phyloP scores from a whole-genome alignment of 1,140 invertebrate species.

The Acromyrmex charruanus region DNA sequence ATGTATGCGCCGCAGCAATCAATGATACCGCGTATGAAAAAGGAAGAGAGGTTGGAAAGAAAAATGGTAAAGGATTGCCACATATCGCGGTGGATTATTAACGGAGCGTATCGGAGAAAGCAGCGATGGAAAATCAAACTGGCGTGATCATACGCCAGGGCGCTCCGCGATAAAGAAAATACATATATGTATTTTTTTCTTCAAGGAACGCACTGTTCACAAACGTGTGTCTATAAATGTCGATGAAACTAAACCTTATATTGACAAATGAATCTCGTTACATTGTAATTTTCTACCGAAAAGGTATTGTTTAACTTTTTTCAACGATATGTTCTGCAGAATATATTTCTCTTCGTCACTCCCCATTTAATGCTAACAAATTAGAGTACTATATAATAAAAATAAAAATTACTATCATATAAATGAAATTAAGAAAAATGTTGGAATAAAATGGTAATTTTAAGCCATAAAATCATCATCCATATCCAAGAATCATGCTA shows the following conservation, averaged over 20 bases:
- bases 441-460: neutral
- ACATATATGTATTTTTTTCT: neutral
- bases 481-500: neutral
- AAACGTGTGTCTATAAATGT: neutral
- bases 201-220: too few relatives aligned
- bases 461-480: neutral
- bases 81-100: conserved; percentile 80
- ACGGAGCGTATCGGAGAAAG: conserved; percentile 86
- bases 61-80: conserved; percentile 68
- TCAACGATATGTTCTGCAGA: neutral
- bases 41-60: conserved; percentile 71
- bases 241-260: neutral
- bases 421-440: neutral
- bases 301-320: neutral
- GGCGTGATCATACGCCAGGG: conserved; percentile 44
- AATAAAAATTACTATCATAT: conserved; percentile 1
- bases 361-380: neutral
- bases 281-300: neutral
- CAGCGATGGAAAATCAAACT: conserved; percentile 79
- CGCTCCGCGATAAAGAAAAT: conserved; percentile 66
- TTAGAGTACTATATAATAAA: neutral
- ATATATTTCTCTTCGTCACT: neutral
- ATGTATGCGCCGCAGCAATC: conserved; percentile 64
- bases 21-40: conserved; percentile 71
- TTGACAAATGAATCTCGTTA: too few relatives aligned